These are phyloP conservation scores for Sinelater perroti DNA, from an alignment of 2,888 invertebrate species.

Conservation along the genomic window DNA sequence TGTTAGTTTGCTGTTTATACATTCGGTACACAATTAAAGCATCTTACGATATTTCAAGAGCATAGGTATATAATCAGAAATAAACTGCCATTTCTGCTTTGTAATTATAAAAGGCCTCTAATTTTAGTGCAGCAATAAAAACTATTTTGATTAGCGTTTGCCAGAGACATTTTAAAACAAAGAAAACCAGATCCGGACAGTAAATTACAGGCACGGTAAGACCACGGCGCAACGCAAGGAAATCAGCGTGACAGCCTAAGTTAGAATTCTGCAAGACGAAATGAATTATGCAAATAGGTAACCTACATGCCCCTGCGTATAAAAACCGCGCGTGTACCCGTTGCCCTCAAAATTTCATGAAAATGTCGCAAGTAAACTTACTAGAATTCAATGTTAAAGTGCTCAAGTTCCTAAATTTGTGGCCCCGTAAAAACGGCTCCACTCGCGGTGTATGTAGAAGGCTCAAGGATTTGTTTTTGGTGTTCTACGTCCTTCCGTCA, in stretches of 20 bases:
- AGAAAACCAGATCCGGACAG: too few relatives aligned
- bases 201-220: conserved; percentile 6
- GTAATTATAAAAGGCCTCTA: too few relatives aligned
- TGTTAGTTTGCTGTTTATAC: too few relatives aligned
- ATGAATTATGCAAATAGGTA: conserved; percentile 13
- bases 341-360: not conserved
- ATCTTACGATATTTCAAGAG: too few relatives aligned
- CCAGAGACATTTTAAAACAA: too few relatives aligned
- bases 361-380: conserved; percentile 1
- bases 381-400: conserved; percentile 6
- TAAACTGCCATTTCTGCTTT: too few relatives aligned
- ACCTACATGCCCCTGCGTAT: not conserved
- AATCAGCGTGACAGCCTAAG: conserved; percentile 10
- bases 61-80: too few relatives aligned
- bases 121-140: too few relatives aligned
- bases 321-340: not conserved
- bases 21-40: too few relatives aligned
- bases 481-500: conserved; percentile 1
- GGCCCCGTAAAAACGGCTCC: conserved; percentile 4
- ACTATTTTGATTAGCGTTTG: too few relatives aligned
- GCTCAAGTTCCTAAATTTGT: conserved; percentile 6
- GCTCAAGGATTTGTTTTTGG: conserved; percentile 6
- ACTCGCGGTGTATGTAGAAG: not conserved
- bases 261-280: conserved; percentile 1
- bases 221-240: conserved; percentile 1